These are phyloP conservation scores for Platysteira castanea DNA, from an alignment of 2,113 vertebrate genomes.

Conservation along the genomic window DNA sequence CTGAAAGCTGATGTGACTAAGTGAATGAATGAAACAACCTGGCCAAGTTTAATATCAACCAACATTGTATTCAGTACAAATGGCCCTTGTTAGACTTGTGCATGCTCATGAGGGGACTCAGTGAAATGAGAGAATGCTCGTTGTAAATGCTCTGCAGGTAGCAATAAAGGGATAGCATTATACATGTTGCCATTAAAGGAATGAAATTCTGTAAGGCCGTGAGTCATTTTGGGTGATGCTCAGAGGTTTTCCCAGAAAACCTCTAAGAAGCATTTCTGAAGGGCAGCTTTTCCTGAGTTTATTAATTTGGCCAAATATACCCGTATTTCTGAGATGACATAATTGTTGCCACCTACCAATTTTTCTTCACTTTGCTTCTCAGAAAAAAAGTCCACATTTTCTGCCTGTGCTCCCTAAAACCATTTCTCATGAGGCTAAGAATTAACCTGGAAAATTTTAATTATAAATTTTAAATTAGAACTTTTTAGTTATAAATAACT, in stretches of 20 bases:
- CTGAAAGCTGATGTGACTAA: not conserved
- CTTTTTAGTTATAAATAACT: not conserved
- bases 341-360: not conserved
- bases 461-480: conserved; percentile 6
- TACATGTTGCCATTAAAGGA: not conserved
- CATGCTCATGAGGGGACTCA: not conserved
- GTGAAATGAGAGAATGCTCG: not conserved
- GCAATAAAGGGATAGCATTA: not conserved
- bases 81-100: not conserved
- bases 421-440: not conserved
- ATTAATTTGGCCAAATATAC: not conserved
- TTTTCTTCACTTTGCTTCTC: not conserved
- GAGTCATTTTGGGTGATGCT: not conserved
- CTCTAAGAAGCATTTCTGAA: not conserved
- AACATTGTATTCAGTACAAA: not conserved
- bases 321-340: not conserved
- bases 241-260: not conserved
- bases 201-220: not conserved
- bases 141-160: not conserved
- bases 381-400: not conserved
- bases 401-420: not conserved
- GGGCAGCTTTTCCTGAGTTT: not conserved
- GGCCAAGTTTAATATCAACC: not conserved
- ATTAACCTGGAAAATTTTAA: conserved; percentile 10
- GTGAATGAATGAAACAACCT: not conserved